Conservation (phyloP, 2,113 vertebrate genomes). For the Rhabdomys dilectus region DNA sequence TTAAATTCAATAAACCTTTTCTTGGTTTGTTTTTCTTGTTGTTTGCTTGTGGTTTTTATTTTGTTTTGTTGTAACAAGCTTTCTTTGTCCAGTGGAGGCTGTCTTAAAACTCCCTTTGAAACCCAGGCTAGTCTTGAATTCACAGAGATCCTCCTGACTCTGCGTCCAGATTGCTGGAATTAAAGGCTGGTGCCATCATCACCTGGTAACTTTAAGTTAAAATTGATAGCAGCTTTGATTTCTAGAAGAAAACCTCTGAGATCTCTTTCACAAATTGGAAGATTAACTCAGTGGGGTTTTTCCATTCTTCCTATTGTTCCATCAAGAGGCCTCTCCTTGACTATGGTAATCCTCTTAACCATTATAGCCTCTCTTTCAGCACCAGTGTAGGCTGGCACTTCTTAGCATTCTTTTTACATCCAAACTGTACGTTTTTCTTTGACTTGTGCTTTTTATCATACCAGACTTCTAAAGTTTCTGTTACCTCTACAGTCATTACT, state of each 20-base stretch:
- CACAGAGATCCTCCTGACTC: too few species aligned
- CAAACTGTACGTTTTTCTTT: neutral
- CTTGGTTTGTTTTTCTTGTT: neutral
- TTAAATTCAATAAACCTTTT: neutral
- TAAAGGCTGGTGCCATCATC: too few species aligned
- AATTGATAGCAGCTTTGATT: neutral
- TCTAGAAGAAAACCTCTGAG: neutral
- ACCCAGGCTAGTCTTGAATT: neutral
- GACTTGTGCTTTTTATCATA: neutral
- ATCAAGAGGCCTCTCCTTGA: neutral
- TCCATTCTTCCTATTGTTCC: too few species aligned
- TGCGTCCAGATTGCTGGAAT: too few species aligned
- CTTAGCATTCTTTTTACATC: neutral
- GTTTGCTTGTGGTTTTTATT: too few species aligned
- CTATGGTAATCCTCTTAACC: too few species aligned
- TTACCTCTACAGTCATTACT: neutral
- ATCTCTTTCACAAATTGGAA: neutral
- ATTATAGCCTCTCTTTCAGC: neutral
- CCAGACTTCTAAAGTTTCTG: too few species aligned
- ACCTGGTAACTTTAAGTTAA: neutral
- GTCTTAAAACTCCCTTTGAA: neutral
- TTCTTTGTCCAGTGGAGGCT: neutral
- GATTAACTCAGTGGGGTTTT: neutral
- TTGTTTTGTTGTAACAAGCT: neutral
- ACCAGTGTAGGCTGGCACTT: neutral